phyloP scores from a whole-genome alignment of 2,888 invertebrate species.

The Keiferia lycopersicella region DNA sequence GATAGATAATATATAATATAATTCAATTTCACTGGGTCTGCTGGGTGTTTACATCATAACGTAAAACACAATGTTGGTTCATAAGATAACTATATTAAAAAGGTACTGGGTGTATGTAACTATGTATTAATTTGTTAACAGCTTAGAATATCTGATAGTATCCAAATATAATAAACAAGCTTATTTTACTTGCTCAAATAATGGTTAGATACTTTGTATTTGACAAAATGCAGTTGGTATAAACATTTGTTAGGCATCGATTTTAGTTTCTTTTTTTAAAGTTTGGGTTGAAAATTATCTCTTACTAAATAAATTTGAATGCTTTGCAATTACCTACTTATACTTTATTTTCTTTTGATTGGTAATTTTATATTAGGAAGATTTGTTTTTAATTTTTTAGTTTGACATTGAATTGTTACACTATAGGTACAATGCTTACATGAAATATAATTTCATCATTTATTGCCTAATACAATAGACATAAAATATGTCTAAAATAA shows the following conservation, averaged over 20 bases:
- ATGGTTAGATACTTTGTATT: no score
- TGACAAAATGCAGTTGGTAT: background rate
- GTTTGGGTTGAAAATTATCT: constrained; percentile 2
- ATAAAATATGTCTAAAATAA: background rate
- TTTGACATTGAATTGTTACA: background rate
- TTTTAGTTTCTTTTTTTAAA: background rate
- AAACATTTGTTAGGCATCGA: background rate
- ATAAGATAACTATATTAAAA: no score
- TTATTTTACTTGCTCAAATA: background rate
- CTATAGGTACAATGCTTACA: background rate
- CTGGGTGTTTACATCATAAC: no score
- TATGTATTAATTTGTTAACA: background rate
- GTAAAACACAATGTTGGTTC: no score
- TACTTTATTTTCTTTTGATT: background rate
- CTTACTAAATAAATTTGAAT: background rate
- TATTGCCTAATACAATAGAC: background rate
- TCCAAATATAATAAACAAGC: background rate
- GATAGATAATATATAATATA: no score
- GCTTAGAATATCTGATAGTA: background rate
- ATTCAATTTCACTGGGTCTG: no score
- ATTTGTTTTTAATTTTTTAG: background rate
- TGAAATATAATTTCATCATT: background rate
- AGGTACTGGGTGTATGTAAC: no score
- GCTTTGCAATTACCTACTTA: background rate
- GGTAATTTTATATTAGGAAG: background rate